Evolutionary conservation across 2,888 invertebrate genomes (phyloP).

Genomic region (Patella ulyssiponensis): DNA sequence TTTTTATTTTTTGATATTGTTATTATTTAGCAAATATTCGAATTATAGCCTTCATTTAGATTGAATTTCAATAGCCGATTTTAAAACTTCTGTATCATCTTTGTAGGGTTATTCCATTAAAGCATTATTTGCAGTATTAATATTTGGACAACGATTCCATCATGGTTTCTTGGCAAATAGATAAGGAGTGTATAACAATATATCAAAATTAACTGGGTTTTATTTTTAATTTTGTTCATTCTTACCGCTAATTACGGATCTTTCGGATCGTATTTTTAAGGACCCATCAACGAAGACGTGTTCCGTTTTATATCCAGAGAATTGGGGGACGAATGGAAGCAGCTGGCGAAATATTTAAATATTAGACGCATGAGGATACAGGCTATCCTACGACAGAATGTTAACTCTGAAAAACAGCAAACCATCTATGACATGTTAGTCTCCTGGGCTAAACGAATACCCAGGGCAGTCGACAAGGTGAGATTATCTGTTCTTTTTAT

Average conservation of each 20-base stretch:
- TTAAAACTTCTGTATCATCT: no score
- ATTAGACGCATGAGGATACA: slow-evolving; percentile 62
- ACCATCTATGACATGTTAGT: slow-evolving; percentile 67
- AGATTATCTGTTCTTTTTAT: not conserved
- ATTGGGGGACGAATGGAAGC: slow-evolving; percentile 66
- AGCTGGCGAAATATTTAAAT: slow-evolving; percentile 58
- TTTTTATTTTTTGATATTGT: not conserved
- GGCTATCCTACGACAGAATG: slow-evolving; percentile 66
- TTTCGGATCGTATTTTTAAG: slow-evolving; percentile 34
- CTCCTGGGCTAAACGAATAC: slow-evolving; percentile 67
- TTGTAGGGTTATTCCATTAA: no score
- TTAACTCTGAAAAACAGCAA: slow-evolving; percentile 54
- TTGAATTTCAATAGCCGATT: no score
- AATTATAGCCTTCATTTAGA: not conserved
- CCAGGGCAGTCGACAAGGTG: slow-evolving; percentile 65
- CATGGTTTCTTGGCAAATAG: no score
- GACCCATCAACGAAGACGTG: slow-evolving; percentile 58
- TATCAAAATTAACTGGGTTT: no score
- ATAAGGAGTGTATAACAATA: no score
- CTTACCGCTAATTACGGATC: no score
- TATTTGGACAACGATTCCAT: no score
- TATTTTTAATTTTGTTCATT: no score
- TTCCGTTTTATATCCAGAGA: slow-evolving; percentile 56
- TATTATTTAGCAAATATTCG: not conserved
- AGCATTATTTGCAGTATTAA: no score